A percentile compares a stretch with the other conserved stretches of the same genome.
phyloP scores from a whole-genome alignment of 2,888 invertebrate genomes.

The Heliconius charithonia region DNA sequence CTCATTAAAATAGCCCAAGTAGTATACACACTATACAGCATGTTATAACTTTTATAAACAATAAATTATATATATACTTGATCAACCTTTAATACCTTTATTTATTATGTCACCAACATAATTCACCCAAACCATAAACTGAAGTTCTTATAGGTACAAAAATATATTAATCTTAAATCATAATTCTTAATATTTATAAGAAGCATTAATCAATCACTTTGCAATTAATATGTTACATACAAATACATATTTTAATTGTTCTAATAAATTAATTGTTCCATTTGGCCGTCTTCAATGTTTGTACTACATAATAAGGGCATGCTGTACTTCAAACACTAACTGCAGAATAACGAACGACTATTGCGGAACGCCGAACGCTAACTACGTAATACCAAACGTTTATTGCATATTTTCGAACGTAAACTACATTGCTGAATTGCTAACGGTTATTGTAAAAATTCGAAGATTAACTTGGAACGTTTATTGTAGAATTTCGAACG shows the following conservation, averaged over 20 bases:
- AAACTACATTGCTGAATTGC: not conserved
- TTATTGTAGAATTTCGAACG: not conserved
- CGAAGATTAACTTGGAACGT: not conserved
- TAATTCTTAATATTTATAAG: constrained; percentile 6
- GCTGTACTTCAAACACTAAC: not conserved
- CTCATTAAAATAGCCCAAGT: constrained; percentile 2
- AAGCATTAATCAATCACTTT: constrained; percentile 18
- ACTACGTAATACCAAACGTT: not conserved
- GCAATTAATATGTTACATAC: constrained; percentile 16
- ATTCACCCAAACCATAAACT: not conserved
- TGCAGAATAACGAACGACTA: not conserved
- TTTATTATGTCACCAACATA: not conserved
- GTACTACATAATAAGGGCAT: not conserved
- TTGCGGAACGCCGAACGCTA: not conserved
- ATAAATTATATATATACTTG: not conserved
- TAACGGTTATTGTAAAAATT: not conserved
- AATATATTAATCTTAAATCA: constrained; percentile 20
- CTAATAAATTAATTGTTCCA: not conserved
- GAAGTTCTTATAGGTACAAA: constrained; percentile 1
- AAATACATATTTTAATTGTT: not conserved
- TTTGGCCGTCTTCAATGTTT: not conserved
- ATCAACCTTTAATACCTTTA: not conserved
- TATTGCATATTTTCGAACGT: not conserved
- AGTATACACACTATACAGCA: not conserved
- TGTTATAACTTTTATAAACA: not conserved